Base-by-base conservation (phyloP, 2,797 vertebrate genomes). In the Leptoclinus maculatus region DNA sequence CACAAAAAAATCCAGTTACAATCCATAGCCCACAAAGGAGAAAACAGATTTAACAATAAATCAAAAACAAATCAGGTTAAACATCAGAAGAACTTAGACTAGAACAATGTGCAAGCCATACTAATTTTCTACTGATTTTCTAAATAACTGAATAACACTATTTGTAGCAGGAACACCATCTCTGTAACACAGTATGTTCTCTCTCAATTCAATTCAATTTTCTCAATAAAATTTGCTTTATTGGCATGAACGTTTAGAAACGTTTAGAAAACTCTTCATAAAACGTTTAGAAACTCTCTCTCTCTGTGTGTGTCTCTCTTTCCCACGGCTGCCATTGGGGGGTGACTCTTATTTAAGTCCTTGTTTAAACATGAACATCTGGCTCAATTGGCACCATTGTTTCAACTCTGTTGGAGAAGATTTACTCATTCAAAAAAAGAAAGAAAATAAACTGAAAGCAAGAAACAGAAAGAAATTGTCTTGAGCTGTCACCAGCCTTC, bases 331-430 rank as follows among this genome's bases (percentile, higher is more conserved):
- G 41, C 43, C 39, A 32, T 65, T 58, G 66, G 72, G 59, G 53
- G 53, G 43, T 27, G 49, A 59, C 76, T 86, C 66, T 84, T 80
- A 82, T 78, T 62, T 51, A 83, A 84, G 74, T 72, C 71, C 34
- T 67, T 83, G 60, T 80, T 82, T 70, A 84, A 79, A 85, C 78
- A 65, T 65, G 66, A 83, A 91, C 87, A 90, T 84, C 84, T 91
- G 84, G 64, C 83, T 79, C 51, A 32, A 23, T 75, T 85, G 82
- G 80, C 79, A 47, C 76, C 36, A 58, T 64, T 53, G 83, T 82
- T 80, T 69, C 49, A 65, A 75, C 70, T 63, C 81, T 71, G 71
- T 59, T 67, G 66, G 57, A 85, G 74, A 23, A 75, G 66, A 80
- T 58, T 75, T 71, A 74, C 67, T 79, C 63, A n/a, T 75, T 68